Evolutionary conservation across 1,140 invertebrate genomes (phyloP), one percentile per base, ranked within the genome.

Genomic region (Bombus pascuorum): DNA sequence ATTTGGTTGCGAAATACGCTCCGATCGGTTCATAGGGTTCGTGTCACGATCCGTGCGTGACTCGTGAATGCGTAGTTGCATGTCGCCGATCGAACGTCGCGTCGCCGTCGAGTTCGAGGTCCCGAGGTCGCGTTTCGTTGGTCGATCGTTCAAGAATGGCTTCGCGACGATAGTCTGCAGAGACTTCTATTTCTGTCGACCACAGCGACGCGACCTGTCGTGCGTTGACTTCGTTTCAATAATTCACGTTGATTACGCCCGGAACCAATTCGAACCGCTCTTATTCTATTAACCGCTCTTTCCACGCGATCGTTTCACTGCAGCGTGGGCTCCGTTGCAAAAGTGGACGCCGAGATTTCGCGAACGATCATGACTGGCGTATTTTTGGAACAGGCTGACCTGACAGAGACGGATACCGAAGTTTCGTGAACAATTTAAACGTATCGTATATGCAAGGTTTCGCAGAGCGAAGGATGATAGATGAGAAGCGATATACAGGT

Each of bases 141-240:
- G 70, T 28, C 42, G 70, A 81, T 85, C 78, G 83, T 62, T 81
- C 37, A 57, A 66, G 78, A 81, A 75, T 65, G 78, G 84, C 79
- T 32, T n/a, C 25, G 59, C 37, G 71, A 34, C n/a, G 34, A 18
- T 34, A 15, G 42, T 22, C 22, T 25, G 8, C 39, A 1, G 15
- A 1, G 37, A 3, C 39, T 72, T 81, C 79, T 74, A 85, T 85
- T 81, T 81, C 71, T 57, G 79, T 81, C 71, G 57, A 12, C 70
- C 32, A n/a, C 32, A 25, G 71, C 39, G 34, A 34, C 32, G 72
- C 10, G 32, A 37, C 44, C 32, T 57, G 18, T 42, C 68, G 83
- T 65, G 44, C 83, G 62, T 81, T 85, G 70, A 74, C 78, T 81
- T 81, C 71, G 34, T 81, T 81, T 66, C n/a, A 74, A 85, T 78